Percentiles rank a stretch among this genome's conserved stretches.
Conservation (phyloP, 1,140 invertebrate species). For the Aphaenogaster floridana region DNA sequence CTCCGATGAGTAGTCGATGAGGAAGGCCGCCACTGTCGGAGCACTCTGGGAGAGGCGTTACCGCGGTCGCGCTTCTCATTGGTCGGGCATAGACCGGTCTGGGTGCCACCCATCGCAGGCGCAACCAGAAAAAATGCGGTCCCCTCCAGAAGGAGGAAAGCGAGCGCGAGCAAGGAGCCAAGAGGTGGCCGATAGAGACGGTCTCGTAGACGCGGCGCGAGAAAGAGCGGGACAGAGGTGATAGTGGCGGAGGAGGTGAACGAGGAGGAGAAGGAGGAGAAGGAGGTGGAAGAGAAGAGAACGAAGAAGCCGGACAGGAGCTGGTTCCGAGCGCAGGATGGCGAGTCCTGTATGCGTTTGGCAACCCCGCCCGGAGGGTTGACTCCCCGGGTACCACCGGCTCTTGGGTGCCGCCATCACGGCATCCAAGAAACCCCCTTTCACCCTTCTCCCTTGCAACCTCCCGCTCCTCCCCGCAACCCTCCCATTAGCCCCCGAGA, state of each 20-base stretch:
- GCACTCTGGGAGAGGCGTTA: constrained; percentile 78
- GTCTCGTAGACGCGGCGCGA: constrained; percentile 1
- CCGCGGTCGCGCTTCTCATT: constrained; percentile 79
- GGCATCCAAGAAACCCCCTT: constrained; percentile 57
- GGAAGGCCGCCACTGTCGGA: constrained; percentile 76
- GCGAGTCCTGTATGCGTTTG: constrained; percentile 55
- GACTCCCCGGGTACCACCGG: constrained; percentile 71
- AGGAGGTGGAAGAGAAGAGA: constrained; percentile 53
- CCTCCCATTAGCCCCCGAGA: constrained; percentile 44
- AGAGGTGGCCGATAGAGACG: constrained; percentile 69
- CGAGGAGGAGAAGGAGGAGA: constrained; percentile 25
- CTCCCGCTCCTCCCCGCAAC: constrained; percentile 32
- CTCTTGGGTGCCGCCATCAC: constrained; percentile 72
- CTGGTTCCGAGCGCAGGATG: constrained; percentile 51
- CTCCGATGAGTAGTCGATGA: constrained; percentile 76
- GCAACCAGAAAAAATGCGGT: constrained; percentile 80
- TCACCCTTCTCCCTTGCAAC: constrained; percentile 34
- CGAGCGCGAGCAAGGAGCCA: constrained; percentile 70
- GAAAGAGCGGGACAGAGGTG: constrained; percentile 46
- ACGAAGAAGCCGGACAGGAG: constrained; percentile 67
- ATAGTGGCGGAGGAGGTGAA: not conserved
- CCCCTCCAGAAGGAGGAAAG: constrained; percentile 75
- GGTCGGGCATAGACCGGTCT: constrained; percentile 76
- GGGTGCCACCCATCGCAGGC: constrained; percentile 84
- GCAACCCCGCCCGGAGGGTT: constrained; percentile 75